Evolutionary conservation across 2,888 invertebrate genomes (phyloP).

Genomic region (Spodoptera littoralis): DNA sequence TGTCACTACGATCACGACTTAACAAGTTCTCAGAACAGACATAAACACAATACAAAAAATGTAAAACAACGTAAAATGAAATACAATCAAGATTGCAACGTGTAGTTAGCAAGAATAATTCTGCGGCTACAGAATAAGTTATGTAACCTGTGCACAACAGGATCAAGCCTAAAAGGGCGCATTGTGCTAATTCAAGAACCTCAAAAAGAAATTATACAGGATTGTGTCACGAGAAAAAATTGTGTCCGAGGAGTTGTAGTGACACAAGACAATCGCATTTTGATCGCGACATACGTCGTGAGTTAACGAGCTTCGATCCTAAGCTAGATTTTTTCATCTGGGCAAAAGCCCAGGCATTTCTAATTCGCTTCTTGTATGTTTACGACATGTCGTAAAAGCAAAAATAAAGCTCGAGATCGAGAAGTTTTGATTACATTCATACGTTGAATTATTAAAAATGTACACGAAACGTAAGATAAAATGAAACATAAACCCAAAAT

Average conservation of each 20-base stretch:
- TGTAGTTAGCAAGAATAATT: conserved; percentile 38
- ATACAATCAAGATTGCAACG: conserved; percentile 57
- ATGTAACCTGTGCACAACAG: conserved; percentile 33
- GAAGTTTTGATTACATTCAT: too few relatives aligned
- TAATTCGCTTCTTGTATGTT: conserved; percentile 2
- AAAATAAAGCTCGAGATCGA: neutral
- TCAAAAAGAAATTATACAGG: conserved; percentile 38
- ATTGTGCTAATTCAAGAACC: conserved; percentile 40
- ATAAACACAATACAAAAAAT: conserved; percentile 49
- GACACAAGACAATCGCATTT: conserved; percentile 52
- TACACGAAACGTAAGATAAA: too few relatives aligned
- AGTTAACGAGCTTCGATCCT: conserved; percentile 41
- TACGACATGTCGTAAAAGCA: conserved; percentile 13
- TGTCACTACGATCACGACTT: conserved; percentile 54
- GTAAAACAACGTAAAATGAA: conserved; percentile 45
- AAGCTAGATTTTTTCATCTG: conserved; percentile 26
- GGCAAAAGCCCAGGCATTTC: conserved; percentile 3
- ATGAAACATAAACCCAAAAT: too few relatives aligned
- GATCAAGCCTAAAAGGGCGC: conserved; percentile 26
- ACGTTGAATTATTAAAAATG: too few relatives aligned
- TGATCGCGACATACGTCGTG: conserved; percentile 34
- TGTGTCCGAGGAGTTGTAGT: conserved; percentile 28
- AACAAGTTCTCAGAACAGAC: conserved; percentile 47
- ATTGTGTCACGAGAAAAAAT: conserved; percentile 44
- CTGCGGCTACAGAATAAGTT: conserved; percentile 32